Conservation (phyloP, 2,113 vertebrate genomes). For the Leptocoma aspasia region DNA sequence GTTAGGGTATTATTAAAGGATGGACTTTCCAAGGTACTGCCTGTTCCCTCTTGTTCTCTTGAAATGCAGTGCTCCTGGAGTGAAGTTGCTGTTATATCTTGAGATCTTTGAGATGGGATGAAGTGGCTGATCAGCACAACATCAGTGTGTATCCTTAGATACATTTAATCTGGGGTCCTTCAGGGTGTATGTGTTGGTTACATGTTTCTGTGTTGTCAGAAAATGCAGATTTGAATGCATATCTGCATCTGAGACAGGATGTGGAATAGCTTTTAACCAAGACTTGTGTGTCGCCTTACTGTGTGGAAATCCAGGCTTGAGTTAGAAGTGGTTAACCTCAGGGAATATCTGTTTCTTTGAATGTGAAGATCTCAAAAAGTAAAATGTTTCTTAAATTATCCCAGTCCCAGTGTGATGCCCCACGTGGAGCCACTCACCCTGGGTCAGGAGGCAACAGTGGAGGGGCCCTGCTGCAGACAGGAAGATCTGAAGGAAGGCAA, state of each 20-base stretch:
- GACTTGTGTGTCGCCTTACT: background rate
- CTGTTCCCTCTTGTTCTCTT: background rate
- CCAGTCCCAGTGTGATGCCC: background rate
- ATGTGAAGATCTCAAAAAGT: background rate
- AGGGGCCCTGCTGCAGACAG: background rate
- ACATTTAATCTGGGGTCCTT: background rate
- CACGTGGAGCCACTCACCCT: accelerated
- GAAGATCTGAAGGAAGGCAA: background rate
- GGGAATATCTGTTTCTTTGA: background rate
- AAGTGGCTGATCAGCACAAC: background rate
- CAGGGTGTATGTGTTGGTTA: background rate
- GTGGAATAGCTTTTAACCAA: background rate
- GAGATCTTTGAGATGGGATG: background rate
- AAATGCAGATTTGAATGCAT: background rate
- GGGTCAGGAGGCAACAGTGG: background rate
- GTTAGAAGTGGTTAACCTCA: background rate
- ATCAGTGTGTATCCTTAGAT: background rate
- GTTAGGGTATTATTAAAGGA: background rate
- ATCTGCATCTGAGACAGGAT: background rate
- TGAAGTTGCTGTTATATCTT: background rate
- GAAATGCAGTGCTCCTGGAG: background rate
- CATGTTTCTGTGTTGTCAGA: background rate
- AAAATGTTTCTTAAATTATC: background rate
- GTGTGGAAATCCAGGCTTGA: background rate
- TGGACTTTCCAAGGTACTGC: background rate